phyloP scores from a whole-genome alignment of 2,888 invertebrate genomes.

The Stenurella melanura region DNA sequence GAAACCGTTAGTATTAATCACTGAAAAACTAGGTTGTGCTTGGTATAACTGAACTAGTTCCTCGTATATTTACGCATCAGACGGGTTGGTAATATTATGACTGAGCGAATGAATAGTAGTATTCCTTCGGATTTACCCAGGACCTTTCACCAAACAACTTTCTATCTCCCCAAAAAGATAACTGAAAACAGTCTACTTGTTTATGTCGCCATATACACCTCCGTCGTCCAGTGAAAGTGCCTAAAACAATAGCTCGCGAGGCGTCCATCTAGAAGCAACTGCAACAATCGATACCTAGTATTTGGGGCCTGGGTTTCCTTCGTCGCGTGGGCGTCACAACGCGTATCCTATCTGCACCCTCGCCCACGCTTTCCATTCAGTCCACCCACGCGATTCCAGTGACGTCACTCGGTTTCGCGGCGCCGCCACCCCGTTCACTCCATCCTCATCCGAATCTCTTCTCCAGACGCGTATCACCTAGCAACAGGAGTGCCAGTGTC shows the following conservation, averaged over 20 bases:
- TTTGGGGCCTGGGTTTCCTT: slow-evolving; percentile 63
- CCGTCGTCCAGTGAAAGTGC: slow-evolving; percentile 1
- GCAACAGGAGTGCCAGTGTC: slow-evolving; percentile 49
- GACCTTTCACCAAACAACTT: too few relatives aligned
- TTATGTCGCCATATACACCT: background rate
- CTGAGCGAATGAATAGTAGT: too few relatives aligned
- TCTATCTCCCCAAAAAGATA: too few relatives aligned
- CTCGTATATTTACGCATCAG: too few relatives aligned
- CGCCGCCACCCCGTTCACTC: slow-evolving; percentile 63
- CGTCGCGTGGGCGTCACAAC: slow-evolving; percentile 56
- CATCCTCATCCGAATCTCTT: slow-evolving; percentile 1
- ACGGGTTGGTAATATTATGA: too few relatives aligned
- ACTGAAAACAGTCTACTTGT: background rate
- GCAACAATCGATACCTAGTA: slow-evolving; percentile 46
- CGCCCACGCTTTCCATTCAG: slow-evolving; percentile 70
- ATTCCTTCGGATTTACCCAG: too few relatives aligned
- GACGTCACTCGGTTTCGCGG: slow-evolving; percentile 77
- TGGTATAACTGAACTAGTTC: too few relatives aligned
- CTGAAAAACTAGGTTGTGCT: too few relatives aligned
- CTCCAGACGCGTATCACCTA: slow-evolving; percentile 50
- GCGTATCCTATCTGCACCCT: slow-evolving; percentile 56
- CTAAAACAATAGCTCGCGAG: background rate
- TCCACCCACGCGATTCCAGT: slow-evolving; percentile 73
- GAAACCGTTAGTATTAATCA: too few relatives aligned
- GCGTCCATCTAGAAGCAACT: slow-evolving; percentile 23